Evolutionary conservation across 1,140 invertebrate species (phyloP), one percentile per base, ranked within the genome.

Genomic region (Magallana gigas): DNA sequence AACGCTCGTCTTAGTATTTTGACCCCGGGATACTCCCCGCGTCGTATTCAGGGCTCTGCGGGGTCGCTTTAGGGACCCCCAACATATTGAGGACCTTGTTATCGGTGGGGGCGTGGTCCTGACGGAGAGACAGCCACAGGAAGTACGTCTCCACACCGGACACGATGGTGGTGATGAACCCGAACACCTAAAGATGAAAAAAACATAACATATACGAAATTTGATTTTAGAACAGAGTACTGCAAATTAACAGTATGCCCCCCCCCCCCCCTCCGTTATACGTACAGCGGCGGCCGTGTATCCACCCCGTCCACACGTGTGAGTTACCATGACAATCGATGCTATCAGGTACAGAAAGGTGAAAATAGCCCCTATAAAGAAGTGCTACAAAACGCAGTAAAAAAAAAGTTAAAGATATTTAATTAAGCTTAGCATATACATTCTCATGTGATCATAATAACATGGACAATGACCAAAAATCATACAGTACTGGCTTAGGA

Each of bases 21-120:
- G 36, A 48, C 36, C 29, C 64, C 11, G n/a, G n/a, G 1, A 71
- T 11, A 23, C 23, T 76, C 68, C 36, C 68, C 1, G 68, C 8
- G 8, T 76, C 68, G 23, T 76, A 76, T 12, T 76, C 23, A 29
- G 68, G 68, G 14, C 68, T 76, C 36, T 76, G 68, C 1, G 68
- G 23, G 9, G 68, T 29, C 36, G 68, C 23, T 76, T 11, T 18
- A 23, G 68, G 68, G 68, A 76, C 68, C 23, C 68, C 68, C 68
- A 48, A 29, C 9, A 76, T 76, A 23, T 76, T 76, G 23, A 76
- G 68, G 68, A 76, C 23, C 9, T 48, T 76, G 68, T 76, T 76
- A 29, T 76, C 23, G 8, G 68, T 76, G 68, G 68, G 68, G 5
- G 23, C 7, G 23, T 76, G 68, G 68, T 76, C 18, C 18, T 9